phyloP scores from a whole-genome alignment of 1,140 invertebrate genomes.

The Apis laboriosa region DNA sequence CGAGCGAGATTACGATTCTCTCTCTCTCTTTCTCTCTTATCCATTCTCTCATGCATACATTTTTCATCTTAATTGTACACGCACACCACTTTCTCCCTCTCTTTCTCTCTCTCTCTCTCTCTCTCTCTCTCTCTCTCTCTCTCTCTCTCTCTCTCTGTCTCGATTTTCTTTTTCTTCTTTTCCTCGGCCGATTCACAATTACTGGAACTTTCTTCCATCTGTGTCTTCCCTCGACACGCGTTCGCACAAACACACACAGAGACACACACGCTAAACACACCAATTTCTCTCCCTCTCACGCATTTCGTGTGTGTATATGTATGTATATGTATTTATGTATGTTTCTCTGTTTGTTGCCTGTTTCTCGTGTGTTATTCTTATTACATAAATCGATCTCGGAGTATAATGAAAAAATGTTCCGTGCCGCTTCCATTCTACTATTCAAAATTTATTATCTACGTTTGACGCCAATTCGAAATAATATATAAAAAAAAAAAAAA shows the following conservation, averaged over 20 bases:
- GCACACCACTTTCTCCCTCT: conserved; percentile 13
- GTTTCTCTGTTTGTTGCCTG: not conserved
- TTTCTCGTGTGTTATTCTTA: conserved; percentile 7
- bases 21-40: conserved; percentile 58
- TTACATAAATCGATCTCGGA: not conserved
- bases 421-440: not conserved
- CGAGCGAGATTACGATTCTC: conserved; percentile 62
- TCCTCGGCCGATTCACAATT: conserved; percentile 19
- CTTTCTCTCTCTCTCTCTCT: conserved; percentile 35
- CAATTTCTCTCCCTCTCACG: conserved; percentile 36
- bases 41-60: conserved; percentile 46
- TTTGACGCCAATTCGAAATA: too few relatives aligned
- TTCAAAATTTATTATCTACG: too few relatives aligned
- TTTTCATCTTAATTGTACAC: conserved; percentile 25
- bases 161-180: not conserved
- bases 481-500: too few relatives aligned
- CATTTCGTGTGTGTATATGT: conserved; percentile 39
- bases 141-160: conserved; percentile 16
- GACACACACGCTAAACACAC: conserved; percentile 23
- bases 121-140: conserved; percentile 22
- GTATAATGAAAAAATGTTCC: not conserved
- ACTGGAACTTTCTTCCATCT: conserved; percentile 23
- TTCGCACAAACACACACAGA: conserved; percentile 22
- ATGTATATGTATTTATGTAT: conserved; percentile 26
- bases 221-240: conserved; percentile 29